These are phyloP conservation scores for Apistogramma diplotaenia DNA, from an alignment of 2,113 vertebrate genomes.

Conservation along the genomic window DNA sequence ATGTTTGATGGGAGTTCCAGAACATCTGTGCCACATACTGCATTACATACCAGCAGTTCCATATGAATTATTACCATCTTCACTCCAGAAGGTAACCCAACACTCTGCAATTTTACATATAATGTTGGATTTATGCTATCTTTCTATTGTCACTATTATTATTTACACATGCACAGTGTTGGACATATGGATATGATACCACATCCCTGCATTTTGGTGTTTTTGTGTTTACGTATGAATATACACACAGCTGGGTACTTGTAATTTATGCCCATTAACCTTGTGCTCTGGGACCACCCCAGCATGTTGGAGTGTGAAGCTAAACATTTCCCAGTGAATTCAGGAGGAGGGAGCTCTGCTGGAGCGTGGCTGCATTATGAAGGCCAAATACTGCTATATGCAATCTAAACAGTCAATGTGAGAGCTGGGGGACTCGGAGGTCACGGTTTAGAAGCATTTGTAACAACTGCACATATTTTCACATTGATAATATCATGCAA, in stretches of 20 bases:
- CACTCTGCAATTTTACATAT: neutral
- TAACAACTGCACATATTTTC: conserved; percentile 40
- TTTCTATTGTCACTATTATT: neutral
- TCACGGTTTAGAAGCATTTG: conserved; percentile 34
- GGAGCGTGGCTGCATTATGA: conserved; percentile 43
- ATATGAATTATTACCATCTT: conserved; percentile 58
- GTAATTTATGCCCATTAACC: conserved; percentile 48
- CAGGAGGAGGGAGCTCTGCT: conserved; percentile 44
- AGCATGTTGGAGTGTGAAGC: conserved; percentile 55
- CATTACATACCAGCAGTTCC: conserved; percentile 59
- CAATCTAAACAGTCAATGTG: conserved; percentile 61
- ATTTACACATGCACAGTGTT: neutral
- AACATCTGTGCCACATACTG: conserved; percentile 76
- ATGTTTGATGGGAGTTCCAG: conserved; percentile 36
- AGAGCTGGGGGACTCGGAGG: conserved; percentile 38
- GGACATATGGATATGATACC: neutral
- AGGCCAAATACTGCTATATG: conserved; percentile 66
- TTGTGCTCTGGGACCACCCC: conserved; percentile 38
- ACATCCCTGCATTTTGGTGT: neutral
- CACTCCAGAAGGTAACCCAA: conserved; percentile 33
- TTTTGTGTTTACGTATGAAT: conserved; percentile 17
- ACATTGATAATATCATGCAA: conserved; percentile 21
- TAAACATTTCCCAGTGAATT: conserved; percentile 68
- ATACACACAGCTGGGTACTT: conserved; percentile 45
- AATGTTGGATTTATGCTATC: neutral